phyloP scores from a whole-genome alignment of 1,140 invertebrate genomes.

The Parapsyche elsis region DNA sequence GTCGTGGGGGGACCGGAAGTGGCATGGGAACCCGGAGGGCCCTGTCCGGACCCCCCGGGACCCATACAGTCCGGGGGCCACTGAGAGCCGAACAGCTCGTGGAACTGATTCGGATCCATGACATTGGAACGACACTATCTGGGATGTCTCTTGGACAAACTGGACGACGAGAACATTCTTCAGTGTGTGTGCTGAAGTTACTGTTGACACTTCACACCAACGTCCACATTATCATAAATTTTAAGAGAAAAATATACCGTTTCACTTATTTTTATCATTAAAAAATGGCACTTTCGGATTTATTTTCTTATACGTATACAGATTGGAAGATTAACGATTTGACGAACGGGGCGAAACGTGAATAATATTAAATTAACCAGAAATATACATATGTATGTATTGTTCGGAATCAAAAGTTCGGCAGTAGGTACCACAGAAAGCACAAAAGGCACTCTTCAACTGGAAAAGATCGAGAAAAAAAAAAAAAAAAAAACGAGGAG shows the following conservation, averaged over 20 bases:
- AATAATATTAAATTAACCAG: background rate
- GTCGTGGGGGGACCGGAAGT: slow-evolving; percentile 61
- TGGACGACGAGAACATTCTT: background rate
- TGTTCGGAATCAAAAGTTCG: background rate
- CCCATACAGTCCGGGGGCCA: slow-evolving; percentile 67
- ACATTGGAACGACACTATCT: slow-evolving; percentile 7
- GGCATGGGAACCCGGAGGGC: slow-evolving; percentile 53
- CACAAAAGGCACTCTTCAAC: slow-evolving; percentile 1
- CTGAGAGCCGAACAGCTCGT: slow-evolving; percentile 66
- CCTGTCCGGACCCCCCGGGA: slow-evolving; percentile 56
- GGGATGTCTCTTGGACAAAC: background rate
- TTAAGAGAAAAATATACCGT: background rate
- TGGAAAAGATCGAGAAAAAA: slow-evolving; percentile 10
- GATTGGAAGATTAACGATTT: background rate
- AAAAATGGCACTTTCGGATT: background rate
- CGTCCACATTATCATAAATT: background rate
- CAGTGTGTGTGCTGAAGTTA: background rate
- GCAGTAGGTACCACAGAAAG: background rate
- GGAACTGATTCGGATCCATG: slow-evolving; percentile 66
- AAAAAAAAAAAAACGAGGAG: slow-evolving; percentile 24
- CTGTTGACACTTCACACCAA: background rate
- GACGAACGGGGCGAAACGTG: no score
- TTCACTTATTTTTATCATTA: background rate
- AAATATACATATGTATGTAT: background rate
- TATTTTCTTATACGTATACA: background rate